Evolutionary conservation across 2,113 vertebrate genomes (phyloP).

Genomic region (Leptobrachium ailaonicum): DNA sequence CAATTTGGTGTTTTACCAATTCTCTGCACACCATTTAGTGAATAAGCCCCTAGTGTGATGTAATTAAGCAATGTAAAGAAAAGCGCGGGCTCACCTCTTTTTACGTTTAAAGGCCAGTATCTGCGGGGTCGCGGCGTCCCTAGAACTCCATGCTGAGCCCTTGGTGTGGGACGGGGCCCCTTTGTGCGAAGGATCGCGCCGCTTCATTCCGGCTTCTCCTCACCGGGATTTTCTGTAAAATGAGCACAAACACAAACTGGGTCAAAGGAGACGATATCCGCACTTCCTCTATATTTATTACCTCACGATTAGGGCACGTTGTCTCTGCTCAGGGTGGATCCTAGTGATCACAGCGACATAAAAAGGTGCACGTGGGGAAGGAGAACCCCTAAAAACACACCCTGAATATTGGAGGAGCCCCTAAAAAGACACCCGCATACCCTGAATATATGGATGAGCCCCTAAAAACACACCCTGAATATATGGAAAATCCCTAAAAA

Average conservation of each 20-base stretch:
- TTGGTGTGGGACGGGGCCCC: not conserved
- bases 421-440: no score
- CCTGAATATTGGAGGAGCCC: no score
- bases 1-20: no score
- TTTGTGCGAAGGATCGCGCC: slow-evolving; percentile 3
- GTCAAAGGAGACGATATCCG: slow-evolving; percentile 17
- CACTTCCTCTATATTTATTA: slow-evolving; percentile 33
- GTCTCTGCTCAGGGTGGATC: not conserved
- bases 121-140: not conserved
- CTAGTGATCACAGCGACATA: slow-evolving; percentile 1
- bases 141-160: not conserved
- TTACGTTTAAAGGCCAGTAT: not conserved
- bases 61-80: no score
- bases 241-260: slow-evolving; percentile 8
- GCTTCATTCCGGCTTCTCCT: slow-evolving; percentile 14
- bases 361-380: no score
- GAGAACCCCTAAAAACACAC: no score
- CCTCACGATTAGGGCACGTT: slow-evolving; percentile 1
- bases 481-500: no score
- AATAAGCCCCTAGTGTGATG: no score
- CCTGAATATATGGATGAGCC: no score
- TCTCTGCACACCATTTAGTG: no score
- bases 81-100: not conserved
- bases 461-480: no score
- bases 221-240: not conserved